phyloP scores from a whole-genome alignment of 1,140 invertebrate species.

The Gryllus bimaculatus region DNA sequence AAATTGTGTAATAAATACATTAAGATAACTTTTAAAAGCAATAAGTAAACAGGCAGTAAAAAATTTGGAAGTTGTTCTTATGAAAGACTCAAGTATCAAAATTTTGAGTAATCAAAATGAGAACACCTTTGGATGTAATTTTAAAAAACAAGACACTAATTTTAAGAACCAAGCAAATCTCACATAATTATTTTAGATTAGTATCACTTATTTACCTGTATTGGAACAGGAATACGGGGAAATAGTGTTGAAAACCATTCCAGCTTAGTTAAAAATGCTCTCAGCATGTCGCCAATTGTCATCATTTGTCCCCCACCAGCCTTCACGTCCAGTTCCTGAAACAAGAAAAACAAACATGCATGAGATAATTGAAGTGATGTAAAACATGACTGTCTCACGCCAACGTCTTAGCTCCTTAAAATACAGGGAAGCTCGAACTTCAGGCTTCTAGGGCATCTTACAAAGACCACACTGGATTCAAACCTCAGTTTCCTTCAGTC shows the following conservation, averaged over 20 bases:
- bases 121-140: too few species aligned
- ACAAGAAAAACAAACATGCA: conserved; percentile 9
- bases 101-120: too few species aligned
- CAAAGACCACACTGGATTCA: neutral
- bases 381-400: neutral
- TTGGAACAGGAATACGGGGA: conserved; percentile 97
- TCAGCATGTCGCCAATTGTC: conserved; percentile 87
- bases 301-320: conserved; percentile 91
- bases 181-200: too few species aligned
- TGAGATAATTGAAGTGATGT: neutral
- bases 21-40: too few species aligned
- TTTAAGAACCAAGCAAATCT: too few species aligned
- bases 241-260: conserved; percentile 98
- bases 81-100: too few species aligned
- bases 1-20: too few species aligned
- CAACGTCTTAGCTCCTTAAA: neutral
- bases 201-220: conserved; percentile 55
- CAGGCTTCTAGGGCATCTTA: neutral
- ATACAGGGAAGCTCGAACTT: neutral
- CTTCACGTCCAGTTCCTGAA: conserved; percentile 86
- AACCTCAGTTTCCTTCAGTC: neutral
- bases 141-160: too few species aligned
- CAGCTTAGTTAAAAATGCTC: conserved; percentile 89
- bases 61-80: too few species aligned
- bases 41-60: too few species aligned